A percentile compares a stretch with the other conserved stretches of the same genome.
These are phyloP conservation scores for Pelodytes ibericus DNA, from an alignment of 2,797 vertebrate genomes.

Conservation along the genomic window DNA sequence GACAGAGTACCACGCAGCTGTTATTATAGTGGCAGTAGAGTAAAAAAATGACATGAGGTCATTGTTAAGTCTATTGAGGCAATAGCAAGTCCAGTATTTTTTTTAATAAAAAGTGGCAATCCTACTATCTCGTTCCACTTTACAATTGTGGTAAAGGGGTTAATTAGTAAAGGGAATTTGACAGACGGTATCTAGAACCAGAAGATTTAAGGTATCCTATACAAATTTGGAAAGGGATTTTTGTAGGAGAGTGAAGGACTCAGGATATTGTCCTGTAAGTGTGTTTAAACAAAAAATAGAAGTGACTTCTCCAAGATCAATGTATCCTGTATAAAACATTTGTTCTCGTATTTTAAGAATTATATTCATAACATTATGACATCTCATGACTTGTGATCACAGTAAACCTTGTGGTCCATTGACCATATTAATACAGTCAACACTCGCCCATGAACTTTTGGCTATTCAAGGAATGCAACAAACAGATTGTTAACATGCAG, in stretches of 20 bases:
- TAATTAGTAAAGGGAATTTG: not conserved
- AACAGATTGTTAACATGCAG: too few species aligned
- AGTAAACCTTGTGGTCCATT: too few species aligned
- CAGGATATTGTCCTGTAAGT: not conserved
- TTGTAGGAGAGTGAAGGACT: not conserved
- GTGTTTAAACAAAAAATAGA: not conserved
- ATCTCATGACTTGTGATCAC: too few species aligned
- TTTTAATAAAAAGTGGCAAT: too few species aligned
- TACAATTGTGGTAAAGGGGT: not conserved
- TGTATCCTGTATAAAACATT: not conserved
- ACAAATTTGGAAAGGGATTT: not conserved
- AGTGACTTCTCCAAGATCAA: not conserved
- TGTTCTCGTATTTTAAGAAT: not conserved
- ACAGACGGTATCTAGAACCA: not conserved
- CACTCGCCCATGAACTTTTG: too few species aligned
- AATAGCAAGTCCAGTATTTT: too few species aligned
- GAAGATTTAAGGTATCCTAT: not conserved
- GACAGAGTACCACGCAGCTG: not conserved
- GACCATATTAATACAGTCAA: too few species aligned
- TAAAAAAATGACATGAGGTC: too few species aligned
- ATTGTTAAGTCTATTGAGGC: too few species aligned
- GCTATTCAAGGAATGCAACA: too few species aligned
- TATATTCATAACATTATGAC: not conserved
- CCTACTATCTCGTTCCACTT: not conserved
- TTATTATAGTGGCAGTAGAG: too few species aligned